These are phyloP conservation scores for Polyergus mexicanus DNA, from an alignment of 1,140 invertebrate species.

Conservation along the genomic window DNA sequence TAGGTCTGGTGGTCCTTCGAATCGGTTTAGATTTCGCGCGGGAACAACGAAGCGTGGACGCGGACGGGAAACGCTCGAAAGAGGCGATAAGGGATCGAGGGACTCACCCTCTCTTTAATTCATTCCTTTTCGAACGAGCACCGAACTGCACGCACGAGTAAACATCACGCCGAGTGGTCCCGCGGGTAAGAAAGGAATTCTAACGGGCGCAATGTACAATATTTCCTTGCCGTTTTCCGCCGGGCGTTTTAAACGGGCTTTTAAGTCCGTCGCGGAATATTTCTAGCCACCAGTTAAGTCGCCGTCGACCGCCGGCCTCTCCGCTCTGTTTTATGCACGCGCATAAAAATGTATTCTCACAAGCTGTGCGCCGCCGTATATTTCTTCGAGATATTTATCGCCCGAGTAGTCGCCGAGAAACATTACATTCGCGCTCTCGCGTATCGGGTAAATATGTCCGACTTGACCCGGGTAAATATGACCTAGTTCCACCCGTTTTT, in stretches of 20 bases:
- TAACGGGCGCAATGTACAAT: slow-evolving; percentile 54
- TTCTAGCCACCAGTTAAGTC: slow-evolving; percentile 24
- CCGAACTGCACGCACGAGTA: slow-evolving; percentile 69
- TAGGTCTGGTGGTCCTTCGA: slow-evolving; percentile 30
- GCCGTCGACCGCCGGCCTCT: not conserved
- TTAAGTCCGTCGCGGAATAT: slow-evolving; percentile 59
- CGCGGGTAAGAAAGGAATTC: slow-evolving; percentile 67
- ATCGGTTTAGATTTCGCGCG: slow-evolving; percentile 70
- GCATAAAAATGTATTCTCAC: slow-evolving; percentile 21
- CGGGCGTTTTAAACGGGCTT: slow-evolving; percentile 51
- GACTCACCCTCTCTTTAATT: slow-evolving; percentile 72
- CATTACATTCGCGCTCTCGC: slow-evolving; percentile 28
- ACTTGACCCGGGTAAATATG: slow-evolving; percentile 5
- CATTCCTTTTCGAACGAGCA: slow-evolving; percentile 71
- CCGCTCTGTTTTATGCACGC: slow-evolving; percentile 34
- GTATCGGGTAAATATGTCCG: slow-evolving; percentile 23
- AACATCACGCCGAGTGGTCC: slow-evolving; percentile 72
- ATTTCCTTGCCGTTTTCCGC: slow-evolving; percentile 25
- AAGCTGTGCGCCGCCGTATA: slow-evolving; percentile 23
- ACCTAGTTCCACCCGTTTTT: not conserved
- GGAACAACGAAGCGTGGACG: slow-evolving; percentile 59
- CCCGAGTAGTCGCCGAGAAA: slow-evolving; percentile 49
- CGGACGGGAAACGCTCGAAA: slow-evolving; percentile 49
- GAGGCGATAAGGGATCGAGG: slow-evolving; percentile 73
- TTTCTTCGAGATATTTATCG: slow-evolving; percentile 54